Percentiles rank a stretch among this genome's conserved stretches.
phyloP scores from a whole-genome alignment of 92 coral and sea anemone species.

The Epizoanthus ramosus region DNA sequence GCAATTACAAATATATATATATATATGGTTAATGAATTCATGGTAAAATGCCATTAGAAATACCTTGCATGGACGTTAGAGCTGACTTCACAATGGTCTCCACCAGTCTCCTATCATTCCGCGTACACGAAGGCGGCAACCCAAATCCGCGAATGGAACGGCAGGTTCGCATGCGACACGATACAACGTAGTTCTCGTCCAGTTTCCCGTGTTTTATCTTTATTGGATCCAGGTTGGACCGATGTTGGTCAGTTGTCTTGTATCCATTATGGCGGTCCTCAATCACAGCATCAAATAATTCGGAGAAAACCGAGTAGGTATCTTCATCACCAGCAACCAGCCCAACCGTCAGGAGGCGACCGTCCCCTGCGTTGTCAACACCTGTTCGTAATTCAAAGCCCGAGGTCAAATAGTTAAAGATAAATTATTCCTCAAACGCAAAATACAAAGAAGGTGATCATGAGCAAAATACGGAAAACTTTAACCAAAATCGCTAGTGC shows the following conservation, averaged over 20 bases:
- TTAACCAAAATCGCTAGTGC: too few species aligned
- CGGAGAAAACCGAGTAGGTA: slow-evolving; percentile 50
- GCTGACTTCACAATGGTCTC: slow-evolving; percentile 54
- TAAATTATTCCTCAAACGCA: too few species aligned
- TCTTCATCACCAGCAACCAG: slow-evolving; percentile 68
- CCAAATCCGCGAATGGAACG: slow-evolving; percentile 64
- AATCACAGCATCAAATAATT: slow-evolving; percentile 61
- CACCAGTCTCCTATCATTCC: slow-evolving; percentile 56
- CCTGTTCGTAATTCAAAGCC: background rate
- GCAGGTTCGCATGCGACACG: slow-evolving; percentile 62
- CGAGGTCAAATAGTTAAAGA: background rate
- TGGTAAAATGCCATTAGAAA: background rate
- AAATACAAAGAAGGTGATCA: too few species aligned
- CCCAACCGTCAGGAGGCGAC: slow-evolving; percentile 50
- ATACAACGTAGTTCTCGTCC: slow-evolving; percentile 66
- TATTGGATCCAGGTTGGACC: slow-evolving; percentile 52
- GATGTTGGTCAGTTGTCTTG: slow-evolving; percentile 46
- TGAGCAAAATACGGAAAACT: too few species aligned
- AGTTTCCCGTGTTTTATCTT: slow-evolving; percentile 66
- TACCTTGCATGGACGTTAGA: slow-evolving; percentile 60
- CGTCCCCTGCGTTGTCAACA: slow-evolving; percentile 58
- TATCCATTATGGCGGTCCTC: slow-evolving; percentile 75
- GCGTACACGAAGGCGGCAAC: slow-evolving; percentile 48
- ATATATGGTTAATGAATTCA: too few species aligned
- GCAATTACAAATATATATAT: too few species aligned